These are phyloP conservation scores for Acanthurus leucopareius DNA, from an alignment of 2,797 vertebrate species.

Conservation along the genomic window DNA sequence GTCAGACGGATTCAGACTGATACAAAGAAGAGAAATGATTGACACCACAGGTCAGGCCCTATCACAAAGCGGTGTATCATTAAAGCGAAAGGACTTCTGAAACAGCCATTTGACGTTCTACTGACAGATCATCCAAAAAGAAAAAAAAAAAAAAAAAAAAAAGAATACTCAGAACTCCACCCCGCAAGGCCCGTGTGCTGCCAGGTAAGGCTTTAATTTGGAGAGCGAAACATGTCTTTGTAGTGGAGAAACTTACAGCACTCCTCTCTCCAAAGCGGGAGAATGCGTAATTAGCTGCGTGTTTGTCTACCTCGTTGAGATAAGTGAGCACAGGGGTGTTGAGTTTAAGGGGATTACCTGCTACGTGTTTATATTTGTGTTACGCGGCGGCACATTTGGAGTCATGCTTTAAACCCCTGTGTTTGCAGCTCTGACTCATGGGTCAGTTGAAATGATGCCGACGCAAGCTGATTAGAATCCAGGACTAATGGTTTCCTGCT, in stretches of 20 bases:
- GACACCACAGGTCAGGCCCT: conserved; percentile 60
- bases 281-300: conserved; percentile 75
- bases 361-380: conserved; percentile 68
- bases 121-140: conserved; percentile 66
- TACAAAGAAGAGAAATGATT: conserved; percentile 61
- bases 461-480: conserved; percentile 56
- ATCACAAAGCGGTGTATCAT: conserved; percentile 63
- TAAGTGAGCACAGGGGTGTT: conserved; percentile 60
- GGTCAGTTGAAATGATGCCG: conserved; percentile 54
- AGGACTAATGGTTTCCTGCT: conserved; percentile 38
- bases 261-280: conserved; percentile 60
- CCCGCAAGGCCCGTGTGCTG: conserved; percentile 45
- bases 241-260: conserved; percentile 54
- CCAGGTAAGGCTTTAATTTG: conserved; percentile 79
- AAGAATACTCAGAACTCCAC: conserved; percentile 45
- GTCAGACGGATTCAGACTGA: conserved; percentile 55
- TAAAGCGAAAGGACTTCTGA: conserved; percentile 64
- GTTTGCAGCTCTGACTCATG: conserved; percentile 26
- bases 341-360: conserved; percentile 72
- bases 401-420: conserved; percentile 33
- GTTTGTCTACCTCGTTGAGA: conserved; percentile 75
- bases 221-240: conserved; percentile 67
- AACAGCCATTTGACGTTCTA: conserved; percentile 58
- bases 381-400: conserved; percentile 57
- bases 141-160: conserved; percentile 19